Evolutionary conservation across 1,140 invertebrate species (phyloP), one percentile per base, ranked within the genome.

Genomic region (Liolophura sinensis): DNA sequence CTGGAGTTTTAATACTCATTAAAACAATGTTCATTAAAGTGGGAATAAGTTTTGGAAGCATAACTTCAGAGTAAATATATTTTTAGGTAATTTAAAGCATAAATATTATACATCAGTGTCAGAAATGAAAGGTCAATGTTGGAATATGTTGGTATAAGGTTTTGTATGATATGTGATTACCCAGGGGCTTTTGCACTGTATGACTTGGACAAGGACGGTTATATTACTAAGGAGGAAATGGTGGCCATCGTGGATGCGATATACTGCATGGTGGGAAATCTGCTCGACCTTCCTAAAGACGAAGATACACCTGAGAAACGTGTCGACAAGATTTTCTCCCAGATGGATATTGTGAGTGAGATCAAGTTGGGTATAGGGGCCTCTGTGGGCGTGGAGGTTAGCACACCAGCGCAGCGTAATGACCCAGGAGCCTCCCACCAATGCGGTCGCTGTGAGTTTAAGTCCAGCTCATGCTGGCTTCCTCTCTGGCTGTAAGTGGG

Each of bases 181-280:
- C 48, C 73, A 87, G 86, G 86, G 86, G 86, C 86, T 31, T 87
- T 87, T 69, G 81, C 78, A 22, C 70, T 87, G 55, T 87, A 87
- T 70, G 86, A 87, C 68, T 78, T 87, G n/a, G 86, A 87, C 76
- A 86, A 83, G 67, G 86, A 87, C 71, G 86, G 86, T 5, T 87
- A 78, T 72, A 87, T 87, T 25, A 86, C 86, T 11, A 78, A 80
- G 60, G 79, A 78, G 31, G 85, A 86, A 66, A 81, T 87, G 70
- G 60, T 84, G n/a, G 82, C 86, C 64, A 86, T 87, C 61, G 85
- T 87, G 7, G 83, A 85, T 57, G 85, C 86, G 40, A 87, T 87
- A 57, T 87, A 87, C 69, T 77, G 78, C 56, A 82, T 82, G 80
- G 78, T 82, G 75, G 86, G 86, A 22, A 85, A 84, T 62, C 85